phyloP scores from a whole-genome alignment of 2,888 invertebrate genomes.

The Volucella inflata region DNA sequence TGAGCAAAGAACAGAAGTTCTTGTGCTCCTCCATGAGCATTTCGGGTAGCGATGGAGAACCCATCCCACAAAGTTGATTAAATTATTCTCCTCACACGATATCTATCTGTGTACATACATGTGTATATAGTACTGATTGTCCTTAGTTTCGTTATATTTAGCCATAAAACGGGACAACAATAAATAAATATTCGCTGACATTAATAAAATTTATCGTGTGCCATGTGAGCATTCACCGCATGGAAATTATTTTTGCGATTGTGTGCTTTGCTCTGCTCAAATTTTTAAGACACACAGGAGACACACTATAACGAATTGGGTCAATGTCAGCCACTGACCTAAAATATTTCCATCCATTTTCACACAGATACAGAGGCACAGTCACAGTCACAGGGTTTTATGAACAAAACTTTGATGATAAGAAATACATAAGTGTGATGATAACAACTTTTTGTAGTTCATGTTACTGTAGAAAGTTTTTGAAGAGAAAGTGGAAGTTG shows the following conservation, averaged over 20 bases:
- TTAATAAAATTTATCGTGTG: conserved; percentile 16
- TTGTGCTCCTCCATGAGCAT: not conserved
- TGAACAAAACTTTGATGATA: no score
- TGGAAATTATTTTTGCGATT: conserved; percentile 29
- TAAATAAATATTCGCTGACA: conserved; percentile 26
- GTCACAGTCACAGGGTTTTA: no score
- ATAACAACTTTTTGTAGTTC: not conserved
- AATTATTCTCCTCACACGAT: not conserved
- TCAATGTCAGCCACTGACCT: conserved; percentile 54
- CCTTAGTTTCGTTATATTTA: not conserved
- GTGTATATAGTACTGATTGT: not conserved
- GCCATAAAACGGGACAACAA: conserved; percentile 4
- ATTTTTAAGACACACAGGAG: not conserved
- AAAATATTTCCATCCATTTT: conserved; percentile 2
- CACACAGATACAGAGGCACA: not conserved
- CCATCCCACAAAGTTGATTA: not conserved
- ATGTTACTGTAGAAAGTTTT: conserved; percentile 2
- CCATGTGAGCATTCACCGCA: not conserved
- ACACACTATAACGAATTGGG: conserved; percentile 31
- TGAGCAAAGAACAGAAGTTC: not conserved
- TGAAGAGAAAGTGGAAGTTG: not conserved
- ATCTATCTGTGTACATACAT: not conserved
- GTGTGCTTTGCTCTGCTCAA: not conserved
- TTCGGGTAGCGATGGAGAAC: not conserved
- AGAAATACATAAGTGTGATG: no score